Evolutionary conservation across 2,888 invertebrate species (phyloP), one percentile per base, ranked within the genome.

Genomic region (Athalia rosae): DNA sequence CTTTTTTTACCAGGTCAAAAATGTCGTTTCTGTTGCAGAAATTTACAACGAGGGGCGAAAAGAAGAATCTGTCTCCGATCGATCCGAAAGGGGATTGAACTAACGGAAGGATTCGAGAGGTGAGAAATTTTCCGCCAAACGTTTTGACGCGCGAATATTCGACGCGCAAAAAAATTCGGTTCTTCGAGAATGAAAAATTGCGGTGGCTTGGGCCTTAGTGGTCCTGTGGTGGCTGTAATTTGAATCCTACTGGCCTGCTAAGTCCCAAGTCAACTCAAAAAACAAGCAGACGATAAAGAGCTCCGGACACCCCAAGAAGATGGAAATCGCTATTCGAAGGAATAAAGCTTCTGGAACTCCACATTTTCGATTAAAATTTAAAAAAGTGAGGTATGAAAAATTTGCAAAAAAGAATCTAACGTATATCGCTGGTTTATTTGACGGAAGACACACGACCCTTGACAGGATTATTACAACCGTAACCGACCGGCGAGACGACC

Each of bases 221-320:
- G 94, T 92, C 93, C 92, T 92, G 92, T 89, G 90, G 90, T 91
- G 92, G 92, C 93, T 93, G 89, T 89, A 91, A 91, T 89, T 83
- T 79, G 86, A 86, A 91, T 91, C 92, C 94, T 95, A 95, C 95
- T 95, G 95, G 95, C 95, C 95, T 95, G 94, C 95, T 95, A 95
- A 95, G 95, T 95, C 95, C 95, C 95, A 94, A 95, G 94, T 92
- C 92, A 91, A 92, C 92, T 90, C 84, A 83, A 86, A 4, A 11
- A 48, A 66, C 0, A 61, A 28, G 9, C 3, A 41, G 47, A 64
- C 8, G 48, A 48, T 4, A 15, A 48, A 13, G 15, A 6, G 7
- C 3, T 43, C 47, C 53, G 53, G 8, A 53, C n/a, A n/a, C 53
- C 53, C 53, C 8, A 8, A 53, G n/a, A 53, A 53, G 53, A 11